These are phyloP conservation scores for Engystomops pustulosus DNA, from an alignment of 2,113 vertebrate genomes.

Conservation along the genomic window DNA sequence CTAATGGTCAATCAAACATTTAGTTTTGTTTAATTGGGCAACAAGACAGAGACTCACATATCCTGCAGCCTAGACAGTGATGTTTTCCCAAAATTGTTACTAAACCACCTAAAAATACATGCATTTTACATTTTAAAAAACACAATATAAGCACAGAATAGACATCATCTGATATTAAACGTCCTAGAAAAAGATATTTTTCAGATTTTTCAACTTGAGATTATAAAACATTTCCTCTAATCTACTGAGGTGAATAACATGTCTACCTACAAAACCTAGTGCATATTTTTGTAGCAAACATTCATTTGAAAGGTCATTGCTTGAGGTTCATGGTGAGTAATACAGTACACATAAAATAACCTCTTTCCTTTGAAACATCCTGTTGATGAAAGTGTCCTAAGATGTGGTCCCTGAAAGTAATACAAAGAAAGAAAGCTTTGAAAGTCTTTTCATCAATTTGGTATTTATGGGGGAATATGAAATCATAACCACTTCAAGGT, in stretches of 20 bases:
- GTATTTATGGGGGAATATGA: constrained; percentile 21
- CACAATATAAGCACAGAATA: neutral
- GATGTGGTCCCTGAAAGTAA: constrained; percentile 34
- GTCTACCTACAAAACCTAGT: neutral
- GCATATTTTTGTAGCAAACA: neutral
- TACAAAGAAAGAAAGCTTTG: constrained; percentile 24
- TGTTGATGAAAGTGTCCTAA: constrained; percentile 34
- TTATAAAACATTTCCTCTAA: neutral
- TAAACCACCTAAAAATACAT: too few species aligned
- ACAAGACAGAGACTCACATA: too few species aligned
- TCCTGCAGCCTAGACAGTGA: neutral
- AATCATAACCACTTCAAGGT: constrained; percentile 43
- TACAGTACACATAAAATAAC: constrained; percentile 5
- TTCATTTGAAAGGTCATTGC: constrained; percentile 16
- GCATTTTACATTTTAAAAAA: too few species aligned
- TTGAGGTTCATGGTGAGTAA: constrained; percentile 23
- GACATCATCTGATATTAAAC: neutral
- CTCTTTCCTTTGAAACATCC: constrained; percentile 18
- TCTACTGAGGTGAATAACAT: neutral
- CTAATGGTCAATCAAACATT: too few species aligned
- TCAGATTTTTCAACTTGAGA: neutral
- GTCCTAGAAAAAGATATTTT: neutral
- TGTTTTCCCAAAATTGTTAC: neutral
- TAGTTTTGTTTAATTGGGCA: too few species aligned
- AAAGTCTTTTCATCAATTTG: constrained; percentile 29